Conservation (phyloP, 2,113 vertebrate species). For the Solenodon paradoxus region DNA sequence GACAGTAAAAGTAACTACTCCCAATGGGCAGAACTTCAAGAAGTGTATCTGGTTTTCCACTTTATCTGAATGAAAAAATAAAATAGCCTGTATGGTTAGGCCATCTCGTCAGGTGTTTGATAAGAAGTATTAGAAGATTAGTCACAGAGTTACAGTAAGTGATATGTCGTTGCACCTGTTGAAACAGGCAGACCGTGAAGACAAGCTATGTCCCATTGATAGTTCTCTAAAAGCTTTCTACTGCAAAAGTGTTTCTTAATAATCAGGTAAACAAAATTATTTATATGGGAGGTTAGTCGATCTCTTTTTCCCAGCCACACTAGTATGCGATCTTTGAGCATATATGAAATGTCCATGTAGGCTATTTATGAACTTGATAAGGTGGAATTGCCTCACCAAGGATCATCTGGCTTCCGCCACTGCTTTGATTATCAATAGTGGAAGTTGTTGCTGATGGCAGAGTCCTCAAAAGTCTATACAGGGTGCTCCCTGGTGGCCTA, state of each 20-base stretch:
- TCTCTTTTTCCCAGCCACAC: neutral
- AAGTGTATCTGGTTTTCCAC: neutral
- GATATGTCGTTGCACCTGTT: neutral
- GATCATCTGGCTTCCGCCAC: neutral
- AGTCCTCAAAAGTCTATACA: neutral
- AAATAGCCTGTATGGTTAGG: neutral
- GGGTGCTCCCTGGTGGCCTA: too few species aligned
- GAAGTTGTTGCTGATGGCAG: neutral
- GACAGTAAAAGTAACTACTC: neutral
- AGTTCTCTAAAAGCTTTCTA: neutral
- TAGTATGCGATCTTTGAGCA: neutral
- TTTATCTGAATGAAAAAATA: neutral
- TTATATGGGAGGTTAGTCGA: neutral
- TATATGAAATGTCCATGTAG: too few species aligned
- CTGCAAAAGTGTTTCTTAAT: neutral
- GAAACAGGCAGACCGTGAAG: neutral
- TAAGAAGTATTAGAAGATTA: neutral
- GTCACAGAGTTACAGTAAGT: neutral
- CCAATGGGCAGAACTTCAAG: neutral
- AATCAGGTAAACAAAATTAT: neutral
- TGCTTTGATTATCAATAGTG: neutral
- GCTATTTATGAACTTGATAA: neutral
- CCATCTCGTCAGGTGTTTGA: neutral
- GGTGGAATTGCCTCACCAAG: neutral
- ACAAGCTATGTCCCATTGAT: neutral